Evolutionary conservation across 2,113 vertebrate genomes (phyloP).

Genomic region (Marcusenius ussheri): DNA sequence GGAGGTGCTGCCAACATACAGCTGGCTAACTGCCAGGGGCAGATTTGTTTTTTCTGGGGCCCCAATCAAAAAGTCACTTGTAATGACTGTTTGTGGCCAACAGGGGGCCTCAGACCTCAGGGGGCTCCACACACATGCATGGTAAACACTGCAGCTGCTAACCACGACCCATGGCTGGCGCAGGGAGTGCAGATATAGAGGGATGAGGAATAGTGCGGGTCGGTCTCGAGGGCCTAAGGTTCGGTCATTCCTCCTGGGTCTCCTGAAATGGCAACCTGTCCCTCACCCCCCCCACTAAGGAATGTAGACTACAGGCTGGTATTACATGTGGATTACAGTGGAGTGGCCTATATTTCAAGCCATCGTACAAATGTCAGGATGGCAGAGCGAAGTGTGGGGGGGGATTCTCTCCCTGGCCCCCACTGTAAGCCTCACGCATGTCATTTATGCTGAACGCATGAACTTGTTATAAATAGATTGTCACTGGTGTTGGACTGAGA

Average conservation of each 20-base stretch:
- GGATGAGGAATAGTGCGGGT: neutral
- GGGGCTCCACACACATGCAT: neutral
- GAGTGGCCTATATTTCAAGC: neutral
- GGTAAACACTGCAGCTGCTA: neutral
- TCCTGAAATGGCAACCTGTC: neutral
- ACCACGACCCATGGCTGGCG: neutral
- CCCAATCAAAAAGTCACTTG: neutral
- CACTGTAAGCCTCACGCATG: neutral
- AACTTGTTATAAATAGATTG: constrained; percentile 13
- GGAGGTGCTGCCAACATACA: neutral
- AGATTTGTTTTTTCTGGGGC: neutral
- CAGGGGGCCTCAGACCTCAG: neutral
- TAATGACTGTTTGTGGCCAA: neutral
- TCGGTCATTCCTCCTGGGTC: neutral
- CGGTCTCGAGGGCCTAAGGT: neutral
- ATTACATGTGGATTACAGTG: constrained; percentile 1
- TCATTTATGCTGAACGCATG: constrained; percentile 22
- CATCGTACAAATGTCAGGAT: neutral
- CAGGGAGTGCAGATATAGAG: neutral
- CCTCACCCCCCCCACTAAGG: neutral
- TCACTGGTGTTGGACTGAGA: constrained; percentile 4
- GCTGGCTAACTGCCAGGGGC: neutral
- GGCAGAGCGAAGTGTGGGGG: neutral
- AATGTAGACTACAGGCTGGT: neutral
- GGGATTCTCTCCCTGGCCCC: neutral